Base-by-base conservation (phyloP, 2,888 invertebrate species). In the Nomada ferruginata region DNA sequence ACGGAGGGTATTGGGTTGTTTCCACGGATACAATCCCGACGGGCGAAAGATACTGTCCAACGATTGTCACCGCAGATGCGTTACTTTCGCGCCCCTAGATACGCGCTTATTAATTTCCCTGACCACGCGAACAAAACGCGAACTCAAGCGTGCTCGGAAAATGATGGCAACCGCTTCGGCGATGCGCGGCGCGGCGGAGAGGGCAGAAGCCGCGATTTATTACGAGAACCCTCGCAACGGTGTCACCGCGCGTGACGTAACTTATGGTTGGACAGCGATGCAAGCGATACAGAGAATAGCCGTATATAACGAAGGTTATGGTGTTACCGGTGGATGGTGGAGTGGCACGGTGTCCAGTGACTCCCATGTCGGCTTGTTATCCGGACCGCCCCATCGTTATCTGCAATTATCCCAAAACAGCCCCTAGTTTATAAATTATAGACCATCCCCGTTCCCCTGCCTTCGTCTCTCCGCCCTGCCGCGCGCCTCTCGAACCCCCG, bases 291-390 rank as follows among this genome's bases (percentile, higher is more conserved):
- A 75, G 81, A 75, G 84, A 82, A 87, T 86, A 82, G 86, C 77
- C 85, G 85, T 87, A 84, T 86, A 84, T 88, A 88, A 88, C 85
- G 82, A 82, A 88, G 85, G 89, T 89, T 89, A 89, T 88, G 89
- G 86, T 87, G 89, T 87, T 89, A 88, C 87, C 86, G 79, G 87
- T 80, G 87, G 84, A 87, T 87, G 86, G 84, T 76, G 85, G 87
- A 87, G 87, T 87, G 87, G 87, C 88, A 90, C 83, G 93, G 93
- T 93, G 93, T 93, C 92, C 90, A 90, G 91, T 93, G 91, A 92
- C 93, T 93, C 93, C 93, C 93, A 92, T 92, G 93, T 93, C 92
- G 93, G 93, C 93, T 93, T 92, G 93, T 93, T 93, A 93, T 93
- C 93, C 92, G 92, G 85, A 92, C 91, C 92, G 92, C 93, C 92